Evolutionary conservation across 2,888 invertebrate species (phyloP), one percentile per base, ranked within the genome.

Genomic region (Cylindroiulus punctatus): DNA sequence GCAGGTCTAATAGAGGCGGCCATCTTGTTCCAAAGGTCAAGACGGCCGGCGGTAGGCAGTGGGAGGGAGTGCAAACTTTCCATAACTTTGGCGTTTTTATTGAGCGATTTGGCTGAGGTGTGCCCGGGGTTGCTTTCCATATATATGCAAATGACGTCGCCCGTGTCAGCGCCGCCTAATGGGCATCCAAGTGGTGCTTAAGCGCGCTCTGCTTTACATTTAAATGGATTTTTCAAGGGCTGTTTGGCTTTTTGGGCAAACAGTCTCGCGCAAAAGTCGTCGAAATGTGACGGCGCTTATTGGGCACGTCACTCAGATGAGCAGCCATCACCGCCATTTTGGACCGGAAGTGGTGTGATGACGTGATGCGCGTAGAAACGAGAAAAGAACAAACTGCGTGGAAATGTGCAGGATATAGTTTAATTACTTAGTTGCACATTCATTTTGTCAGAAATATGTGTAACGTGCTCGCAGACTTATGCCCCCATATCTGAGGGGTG

Each of bases 201-300:
- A 44, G n/a, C n/a, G 84, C 42, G 84, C 42, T 84, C 84, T 44
- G 84, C 42, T 84, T 84, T 44, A 84, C 84, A 84, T 84, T 84
- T 84, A 84, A 84, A 84, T 84, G 42, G 44, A 44, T 42, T 84
- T 84, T 14, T 82, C 82, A 82, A 82, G 82, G 40, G 82, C 40
- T 82, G 32, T n/a, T 82, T 57, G 57, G 57, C 57, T 57, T 57
- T 57, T 57, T 57, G 57, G 57, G 57, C 57, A 57, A 57, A 57
- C 57, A 57, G 57, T 57, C 22, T 57, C 22, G 57, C 7, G 57
- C n/a, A 22, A 57, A 57, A 57, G 22, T 57, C 57, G 57, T 22
- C 14, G 57, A n/a, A 57, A 57, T 22, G n/a, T 57, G 57, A 57
- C 8, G 57, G 57, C 22, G 57, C 22, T 57, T 57, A 57, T 57